Evolutionary conservation across 2,888 invertebrate genomes (phyloP).

Genomic region (Scaptomyza polygonia): DNA sequence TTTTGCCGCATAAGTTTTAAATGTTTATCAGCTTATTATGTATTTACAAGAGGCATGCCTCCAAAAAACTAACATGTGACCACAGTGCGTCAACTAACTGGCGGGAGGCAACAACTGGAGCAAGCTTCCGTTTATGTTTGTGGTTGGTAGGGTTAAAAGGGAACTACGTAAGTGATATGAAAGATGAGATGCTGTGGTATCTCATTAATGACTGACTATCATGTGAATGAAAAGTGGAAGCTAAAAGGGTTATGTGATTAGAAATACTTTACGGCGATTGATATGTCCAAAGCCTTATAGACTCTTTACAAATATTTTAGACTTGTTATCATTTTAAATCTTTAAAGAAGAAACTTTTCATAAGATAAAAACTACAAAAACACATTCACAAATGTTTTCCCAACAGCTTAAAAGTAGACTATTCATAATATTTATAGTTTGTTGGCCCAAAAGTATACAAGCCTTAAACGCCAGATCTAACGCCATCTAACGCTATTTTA

Average conservation of each 20-base stretch:
- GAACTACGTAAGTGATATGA: conserved; percentile 5
- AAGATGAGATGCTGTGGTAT: conserved; percentile 13
- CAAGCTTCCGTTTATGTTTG: conserved; percentile 31
- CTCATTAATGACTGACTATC: too few species aligned
- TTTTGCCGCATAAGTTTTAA: conserved; percentile 33
- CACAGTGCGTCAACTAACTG: conserved; percentile 17
- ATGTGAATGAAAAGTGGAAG: conserved; percentile 9
- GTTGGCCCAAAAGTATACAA: conserved; percentile 44
- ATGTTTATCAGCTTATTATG: conserved; percentile 58
- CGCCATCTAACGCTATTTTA: conserved; percentile 30
- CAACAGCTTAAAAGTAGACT: conserved; percentile 31
- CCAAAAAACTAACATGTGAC: conserved; percentile 5
- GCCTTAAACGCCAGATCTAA: neutral
- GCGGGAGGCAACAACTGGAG: conserved; percentile 15
- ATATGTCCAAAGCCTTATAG: neutral
- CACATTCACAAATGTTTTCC: too few species aligned
- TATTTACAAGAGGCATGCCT: conserved; percentile 57
- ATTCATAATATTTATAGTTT: neutral
- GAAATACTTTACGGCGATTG: neutral
- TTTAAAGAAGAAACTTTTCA: too few species aligned
- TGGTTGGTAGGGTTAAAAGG: conserved; percentile 15
- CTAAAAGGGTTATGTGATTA: neutral
- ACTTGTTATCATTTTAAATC: neutral
- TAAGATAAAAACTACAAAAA: neutral
- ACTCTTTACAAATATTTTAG: too few species aligned